Conservation (phyloP, 1,140 invertebrate species). For the Lamellibrachia luymesi region DNA sequence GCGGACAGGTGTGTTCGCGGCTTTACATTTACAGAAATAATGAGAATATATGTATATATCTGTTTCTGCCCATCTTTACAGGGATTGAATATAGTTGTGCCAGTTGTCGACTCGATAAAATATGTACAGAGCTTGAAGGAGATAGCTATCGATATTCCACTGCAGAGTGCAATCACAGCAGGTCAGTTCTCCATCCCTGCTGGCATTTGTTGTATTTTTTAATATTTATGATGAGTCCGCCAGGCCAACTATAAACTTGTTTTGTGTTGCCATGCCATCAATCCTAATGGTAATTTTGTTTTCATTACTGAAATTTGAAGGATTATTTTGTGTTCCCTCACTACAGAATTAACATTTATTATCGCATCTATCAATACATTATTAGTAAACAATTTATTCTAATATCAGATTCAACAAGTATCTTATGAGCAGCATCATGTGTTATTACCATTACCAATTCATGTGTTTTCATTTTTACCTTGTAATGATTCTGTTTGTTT, state of each 20-base stretch:
- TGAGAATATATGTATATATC: background rate
- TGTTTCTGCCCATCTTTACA: conserved; percentile 36
- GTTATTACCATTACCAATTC: background rate
- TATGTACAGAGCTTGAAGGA: conserved; percentile 99
- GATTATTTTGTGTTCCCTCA: no score
- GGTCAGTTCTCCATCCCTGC: conserved; percentile 53
- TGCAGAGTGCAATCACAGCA: conserved; percentile 95
- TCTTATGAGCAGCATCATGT: background rate
- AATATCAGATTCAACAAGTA: no score
- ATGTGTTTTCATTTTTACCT: background rate
- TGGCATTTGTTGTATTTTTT: background rate
- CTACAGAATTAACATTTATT: no score
- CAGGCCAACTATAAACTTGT: no score
- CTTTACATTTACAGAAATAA: background rate
- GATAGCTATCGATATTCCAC: conserved; percentile 98
- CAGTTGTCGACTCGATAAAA: conserved; percentile 89
- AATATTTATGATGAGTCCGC: background rate
- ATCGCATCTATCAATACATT: no score
- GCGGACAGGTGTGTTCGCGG: background rate
- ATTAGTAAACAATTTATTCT: no score
- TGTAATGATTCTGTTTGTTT: conserved; percentile 36
- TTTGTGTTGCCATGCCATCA: no score
- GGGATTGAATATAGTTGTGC: conserved; percentile 91
- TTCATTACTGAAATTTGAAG: no score
- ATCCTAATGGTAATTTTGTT: no score